These are phyloP conservation scores for Solenopsis invicta DNA, from an alignment of 1,140 invertebrate species.

Conservation along the genomic window DNA sequence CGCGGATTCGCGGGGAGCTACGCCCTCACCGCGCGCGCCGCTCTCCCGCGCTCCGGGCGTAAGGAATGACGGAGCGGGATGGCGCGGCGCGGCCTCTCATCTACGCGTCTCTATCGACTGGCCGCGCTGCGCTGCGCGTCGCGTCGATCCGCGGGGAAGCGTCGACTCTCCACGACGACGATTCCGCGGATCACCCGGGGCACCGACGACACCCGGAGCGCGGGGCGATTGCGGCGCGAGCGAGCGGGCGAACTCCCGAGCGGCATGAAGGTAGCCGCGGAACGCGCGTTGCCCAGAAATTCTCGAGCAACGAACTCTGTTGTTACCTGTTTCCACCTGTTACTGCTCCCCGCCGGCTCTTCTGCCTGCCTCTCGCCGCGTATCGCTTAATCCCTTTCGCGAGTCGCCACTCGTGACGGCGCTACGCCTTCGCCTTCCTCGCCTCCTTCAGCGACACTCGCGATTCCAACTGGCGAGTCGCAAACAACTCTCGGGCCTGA, in stretches of 20 bases:
- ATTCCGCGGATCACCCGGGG: too few species aligned
- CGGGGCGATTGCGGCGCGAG: too few species aligned
- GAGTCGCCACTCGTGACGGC: neutral
- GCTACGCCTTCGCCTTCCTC: neutral
- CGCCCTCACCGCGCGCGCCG: too few species aligned
- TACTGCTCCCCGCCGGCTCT: neutral
- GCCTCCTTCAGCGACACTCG: neutral
- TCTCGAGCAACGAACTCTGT: neutral
- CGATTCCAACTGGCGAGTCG: neutral
- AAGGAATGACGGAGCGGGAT: too few species aligned
- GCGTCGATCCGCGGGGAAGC: neutral
- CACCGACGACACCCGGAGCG: too few species aligned
- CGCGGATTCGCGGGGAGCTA: neutral
- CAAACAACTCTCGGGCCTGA: neutral
- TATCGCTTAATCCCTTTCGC: neutral
- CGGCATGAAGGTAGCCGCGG: too few species aligned
- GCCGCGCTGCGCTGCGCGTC: too few species aligned
- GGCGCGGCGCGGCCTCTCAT: neutral
- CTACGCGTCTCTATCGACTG: neutral
- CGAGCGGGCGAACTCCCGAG: too few species aligned
- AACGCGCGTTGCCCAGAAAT: too few species aligned
- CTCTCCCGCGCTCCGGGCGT: neutral
- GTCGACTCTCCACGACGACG: neutral
- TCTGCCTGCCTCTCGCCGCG: neutral
- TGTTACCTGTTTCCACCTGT: slow-evolving; percentile 51